Percentiles rank a stretch among this genome's conserved stretches.
Conservation (phyloP, 2,797 vertebrate species). For the Typhlichthys subterraneus region DNA sequence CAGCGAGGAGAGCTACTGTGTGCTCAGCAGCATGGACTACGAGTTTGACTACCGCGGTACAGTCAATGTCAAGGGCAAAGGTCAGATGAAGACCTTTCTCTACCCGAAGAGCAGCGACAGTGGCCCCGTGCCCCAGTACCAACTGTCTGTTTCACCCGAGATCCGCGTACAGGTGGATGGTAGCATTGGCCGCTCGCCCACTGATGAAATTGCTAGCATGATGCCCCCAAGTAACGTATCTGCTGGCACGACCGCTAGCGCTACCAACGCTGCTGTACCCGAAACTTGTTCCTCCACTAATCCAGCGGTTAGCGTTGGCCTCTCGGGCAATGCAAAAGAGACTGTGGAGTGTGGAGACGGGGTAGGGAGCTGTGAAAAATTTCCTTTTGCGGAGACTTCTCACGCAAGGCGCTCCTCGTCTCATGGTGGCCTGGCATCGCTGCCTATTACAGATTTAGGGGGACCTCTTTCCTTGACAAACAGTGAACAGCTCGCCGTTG, state of each 20-base stretch:
- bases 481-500: constrained; percentile 42
- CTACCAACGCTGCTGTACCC: constrained; percentile 76
- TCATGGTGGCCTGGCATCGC: constrained; percentile 58
- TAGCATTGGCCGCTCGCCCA: constrained; percentile 96
- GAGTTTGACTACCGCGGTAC: constrained; percentile 98
- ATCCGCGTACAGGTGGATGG: constrained; percentile 97
- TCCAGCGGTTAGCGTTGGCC: constrained; percentile 35
- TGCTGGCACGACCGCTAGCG: constrained; percentile 31
- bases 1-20: constrained; percentile 95
- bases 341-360: constrained; percentile 21
- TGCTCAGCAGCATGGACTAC: constrained; percentile 92
- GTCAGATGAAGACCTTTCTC: constrained; percentile 99
- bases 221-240: constrained; percentile 68
- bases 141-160: constrained; percentile 94
- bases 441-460: constrained; percentile 49
- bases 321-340: constrained; percentile 42
- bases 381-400: constrained; percentile 35
- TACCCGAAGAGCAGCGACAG: constrained; percentile 92
- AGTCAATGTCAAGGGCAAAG: constrained; percentile 98
- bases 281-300: constrained; percentile 65
- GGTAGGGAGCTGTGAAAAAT: constrained; percentile 35
- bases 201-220: constrained; percentile 92
- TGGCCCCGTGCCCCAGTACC: constrained; percentile 90
- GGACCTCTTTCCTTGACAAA: constrained; percentile 37
- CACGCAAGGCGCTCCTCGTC: constrained; percentile 56